These are phyloP conservation scores for Pteronura brasiliensis DNA, from an alignment of 2,113 vertebrate species.

Conservation along the genomic window DNA sequence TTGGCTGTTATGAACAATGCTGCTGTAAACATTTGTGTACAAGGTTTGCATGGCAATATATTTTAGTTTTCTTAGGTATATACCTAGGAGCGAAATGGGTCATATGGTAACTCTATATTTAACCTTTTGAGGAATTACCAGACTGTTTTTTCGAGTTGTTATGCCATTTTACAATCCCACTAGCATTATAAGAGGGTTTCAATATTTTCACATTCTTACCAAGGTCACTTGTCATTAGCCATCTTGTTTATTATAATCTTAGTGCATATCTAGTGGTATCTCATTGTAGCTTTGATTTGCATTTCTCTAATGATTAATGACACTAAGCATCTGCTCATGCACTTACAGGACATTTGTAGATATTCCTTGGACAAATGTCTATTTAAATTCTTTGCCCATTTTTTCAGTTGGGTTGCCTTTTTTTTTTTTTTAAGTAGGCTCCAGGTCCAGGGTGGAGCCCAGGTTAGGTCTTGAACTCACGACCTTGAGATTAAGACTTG, in stretches of 20 bases:
- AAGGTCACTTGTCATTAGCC: background rate
- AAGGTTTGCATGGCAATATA: background rate
- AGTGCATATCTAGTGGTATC: background rate
- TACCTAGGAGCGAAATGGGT: background rate
- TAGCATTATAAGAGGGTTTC: background rate
- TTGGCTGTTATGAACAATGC: background rate
- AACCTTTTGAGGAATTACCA: background rate
- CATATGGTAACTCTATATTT: background rate
- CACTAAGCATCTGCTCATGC: background rate
- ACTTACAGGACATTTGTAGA: background rate
- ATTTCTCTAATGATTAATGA: background rate
- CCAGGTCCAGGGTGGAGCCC: background rate
- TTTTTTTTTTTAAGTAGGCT: background rate
- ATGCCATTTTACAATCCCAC: background rate
- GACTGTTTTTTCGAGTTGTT: background rate
- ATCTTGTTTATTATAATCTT: background rate
- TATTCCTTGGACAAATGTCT: background rate
- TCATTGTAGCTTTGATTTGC: background rate
- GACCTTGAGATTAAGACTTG: background rate
- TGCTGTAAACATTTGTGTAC: background rate
- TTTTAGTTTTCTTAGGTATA: background rate
- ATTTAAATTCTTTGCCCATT: background rate
- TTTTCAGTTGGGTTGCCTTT: background rate
- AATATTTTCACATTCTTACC: background rate
- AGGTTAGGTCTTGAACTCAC: background rate